These are phyloP conservation scores for Hybognathus amarus DNA, from an alignment of 2,797 vertebrate species.

Conservation along the genomic window DNA sequence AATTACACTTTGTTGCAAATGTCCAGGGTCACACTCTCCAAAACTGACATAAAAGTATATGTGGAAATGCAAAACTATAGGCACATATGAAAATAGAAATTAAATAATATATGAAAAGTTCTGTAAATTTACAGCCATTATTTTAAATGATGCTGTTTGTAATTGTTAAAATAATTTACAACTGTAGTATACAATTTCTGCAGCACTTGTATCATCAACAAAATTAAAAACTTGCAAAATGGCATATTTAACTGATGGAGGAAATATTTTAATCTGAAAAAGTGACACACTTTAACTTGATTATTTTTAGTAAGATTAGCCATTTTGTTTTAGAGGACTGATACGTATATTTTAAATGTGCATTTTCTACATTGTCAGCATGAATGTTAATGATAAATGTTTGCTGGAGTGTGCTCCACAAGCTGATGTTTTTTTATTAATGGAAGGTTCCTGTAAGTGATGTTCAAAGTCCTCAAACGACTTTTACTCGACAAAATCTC, in stretches of 20 bases:
- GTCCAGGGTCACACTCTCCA: not conserved
- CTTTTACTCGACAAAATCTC: constrained; percentile 4
- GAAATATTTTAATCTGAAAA: not conserved
- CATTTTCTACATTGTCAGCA: not conserved
- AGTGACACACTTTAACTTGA: not conserved
- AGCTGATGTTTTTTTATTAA: not conserved
- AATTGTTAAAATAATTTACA: not conserved
- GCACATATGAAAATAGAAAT: not conserved
- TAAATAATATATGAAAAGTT: too few species aligned
- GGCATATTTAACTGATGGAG: not conserved
- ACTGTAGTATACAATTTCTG: not conserved
- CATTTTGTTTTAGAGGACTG: not conserved
- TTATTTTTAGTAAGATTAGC: not conserved
- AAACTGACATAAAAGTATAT: not conserved
- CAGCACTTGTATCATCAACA: not conserved
- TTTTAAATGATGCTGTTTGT: not conserved
- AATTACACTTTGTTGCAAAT: not conserved
- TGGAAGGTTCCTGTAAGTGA: not conserved
- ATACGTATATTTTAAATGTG: not conserved
- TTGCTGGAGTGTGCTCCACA: not conserved
- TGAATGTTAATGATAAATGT: not conserved
- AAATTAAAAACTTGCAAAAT: not conserved
- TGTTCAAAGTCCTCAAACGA: constrained; percentile 11
- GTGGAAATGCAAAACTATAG: not conserved
- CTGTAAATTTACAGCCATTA: not conserved